These are phyloP conservation scores for Oxygymnocypris stewartii DNA, from an alignment of 2,113 vertebrate species.

Conservation along the genomic window DNA sequence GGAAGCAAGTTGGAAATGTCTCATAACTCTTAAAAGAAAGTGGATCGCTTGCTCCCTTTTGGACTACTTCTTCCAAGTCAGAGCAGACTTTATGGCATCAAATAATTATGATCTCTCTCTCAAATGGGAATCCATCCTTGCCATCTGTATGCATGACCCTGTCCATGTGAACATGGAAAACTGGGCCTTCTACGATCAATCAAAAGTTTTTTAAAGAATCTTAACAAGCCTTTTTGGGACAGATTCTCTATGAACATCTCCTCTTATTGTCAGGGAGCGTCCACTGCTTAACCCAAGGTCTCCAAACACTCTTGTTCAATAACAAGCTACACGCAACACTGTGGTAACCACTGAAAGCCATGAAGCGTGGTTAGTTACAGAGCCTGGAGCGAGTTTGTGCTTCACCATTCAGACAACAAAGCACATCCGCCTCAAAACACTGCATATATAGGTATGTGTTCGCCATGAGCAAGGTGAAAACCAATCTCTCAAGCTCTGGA, in stretches of 20 bases:
- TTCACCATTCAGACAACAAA: neutral
- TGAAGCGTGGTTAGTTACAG: neutral
- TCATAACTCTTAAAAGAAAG: constrained; percentile 2
- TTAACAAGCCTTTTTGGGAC: neutral
- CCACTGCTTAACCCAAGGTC: neutral
- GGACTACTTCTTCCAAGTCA: neutral
- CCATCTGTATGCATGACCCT: neutral
- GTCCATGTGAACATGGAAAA: neutral
- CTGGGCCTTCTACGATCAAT: neutral
- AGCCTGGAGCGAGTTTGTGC: neutral
- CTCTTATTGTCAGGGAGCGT: neutral
- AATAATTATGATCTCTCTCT: neutral
- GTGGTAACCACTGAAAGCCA: neutral
- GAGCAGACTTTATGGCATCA: neutral
- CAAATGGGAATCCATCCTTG: neutral
- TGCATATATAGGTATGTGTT: neutral
- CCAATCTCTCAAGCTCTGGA: neutral
- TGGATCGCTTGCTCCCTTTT: neutral
- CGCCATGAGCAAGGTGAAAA: constrained; percentile 25
- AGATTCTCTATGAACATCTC: neutral
- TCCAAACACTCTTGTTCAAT: neutral
- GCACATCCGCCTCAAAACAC: neutral
- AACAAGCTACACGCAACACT: neutral
- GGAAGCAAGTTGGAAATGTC: constrained; percentile 6
- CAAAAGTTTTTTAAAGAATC: constrained; percentile 23